Conservation (phyloP, 2,113 vertebrate species). For the Labrus mixtus region DNA sequence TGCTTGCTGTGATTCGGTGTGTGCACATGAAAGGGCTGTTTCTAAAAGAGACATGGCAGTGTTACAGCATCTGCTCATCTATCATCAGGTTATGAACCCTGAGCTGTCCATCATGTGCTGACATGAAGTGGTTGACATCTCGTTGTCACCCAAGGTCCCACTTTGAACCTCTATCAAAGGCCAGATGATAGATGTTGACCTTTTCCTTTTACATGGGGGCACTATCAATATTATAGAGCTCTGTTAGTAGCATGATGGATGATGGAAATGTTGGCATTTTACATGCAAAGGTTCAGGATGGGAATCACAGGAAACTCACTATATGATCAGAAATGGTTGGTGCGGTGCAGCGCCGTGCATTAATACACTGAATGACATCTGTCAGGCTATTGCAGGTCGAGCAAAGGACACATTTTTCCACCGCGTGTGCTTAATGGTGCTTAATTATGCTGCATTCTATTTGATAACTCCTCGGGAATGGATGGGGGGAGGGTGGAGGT, state of each 20-base stretch:
- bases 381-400: too few species aligned
- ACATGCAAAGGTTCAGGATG: not conserved
- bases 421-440: too few species aligned
- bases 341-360: too few species aligned
- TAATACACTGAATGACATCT: too few species aligned
- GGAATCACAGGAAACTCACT: too few species aligned
- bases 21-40: conserved; percentile 9
- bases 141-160: conserved; percentile 53
- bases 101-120: conserved; percentile 44
- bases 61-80: conserved; percentile 36
- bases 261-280: conserved; percentile 11
- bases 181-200: conserved; percentile 29
- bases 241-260: not conserved
- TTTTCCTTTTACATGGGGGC: conserved; percentile 8
- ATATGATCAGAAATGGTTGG: too few species aligned
- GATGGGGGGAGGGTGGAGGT: too few species aligned
- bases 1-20: conserved; percentile 10
- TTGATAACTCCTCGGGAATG: too few species aligned
- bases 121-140: conserved; percentile 49
- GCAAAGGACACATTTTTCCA: too few species aligned
- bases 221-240: conserved; percentile 27
- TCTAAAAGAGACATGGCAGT: conserved; percentile 38
- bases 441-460: too few species aligned
- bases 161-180: conserved; percentile 36
- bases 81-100: conserved; percentile 41